phyloP scores from a whole-genome alignment of 2,888 invertebrate genomes.

The Morpho achilles region DNA sequence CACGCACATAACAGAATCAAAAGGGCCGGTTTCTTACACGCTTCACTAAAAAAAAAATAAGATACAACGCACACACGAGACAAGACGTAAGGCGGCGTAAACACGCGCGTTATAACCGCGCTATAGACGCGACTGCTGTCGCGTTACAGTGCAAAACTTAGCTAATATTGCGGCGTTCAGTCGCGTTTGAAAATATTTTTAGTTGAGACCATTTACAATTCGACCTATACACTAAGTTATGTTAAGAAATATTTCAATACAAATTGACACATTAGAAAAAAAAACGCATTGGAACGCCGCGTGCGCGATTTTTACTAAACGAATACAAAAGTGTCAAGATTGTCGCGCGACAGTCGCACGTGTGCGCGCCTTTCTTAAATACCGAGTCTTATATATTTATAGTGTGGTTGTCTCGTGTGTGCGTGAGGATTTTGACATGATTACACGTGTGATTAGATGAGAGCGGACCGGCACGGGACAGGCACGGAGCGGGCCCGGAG shows the following conservation, averaged over 20 bases:
- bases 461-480: slow-evolving; percentile 4
- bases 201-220: slow-evolving; percentile 27
- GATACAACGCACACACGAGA: slow-evolving; percentile 10
- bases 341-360: slow-evolving; percentile 5
- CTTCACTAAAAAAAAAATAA: slow-evolving; percentile 7
- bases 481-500: slow-evolving; percentile 7
- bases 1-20: slow-evolving; percentile 22
- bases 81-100: not conserved
- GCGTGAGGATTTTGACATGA: not conserved
- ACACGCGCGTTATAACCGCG: slow-evolving; percentile 9
- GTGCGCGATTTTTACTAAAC: slow-evolving; percentile 2
- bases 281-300: slow-evolving; percentile 20
- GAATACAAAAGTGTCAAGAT: not conserved
- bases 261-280: slow-evolving; percentile 25
- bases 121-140: slow-evolving; percentile 1
- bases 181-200: slow-evolving; percentile 15
- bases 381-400: slow-evolving; percentile 1
- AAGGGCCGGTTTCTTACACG: slow-evolving; percentile 20
- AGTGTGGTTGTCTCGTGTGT: not conserved
- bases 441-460: slow-evolving; percentile 5
- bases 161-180: slow-evolving; percentile 12
- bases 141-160: slow-evolving; percentile 1
- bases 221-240: slow-evolving; percentile 26
- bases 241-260: slow-evolving; percentile 27
- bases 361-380: not conserved